A percentile compares a stretch with the other conserved stretches of the same genome.
Evolutionary conservation across 2,888 invertebrate genomes (phyloP).

Genomic region (Azorinus chamasolen): DNA sequence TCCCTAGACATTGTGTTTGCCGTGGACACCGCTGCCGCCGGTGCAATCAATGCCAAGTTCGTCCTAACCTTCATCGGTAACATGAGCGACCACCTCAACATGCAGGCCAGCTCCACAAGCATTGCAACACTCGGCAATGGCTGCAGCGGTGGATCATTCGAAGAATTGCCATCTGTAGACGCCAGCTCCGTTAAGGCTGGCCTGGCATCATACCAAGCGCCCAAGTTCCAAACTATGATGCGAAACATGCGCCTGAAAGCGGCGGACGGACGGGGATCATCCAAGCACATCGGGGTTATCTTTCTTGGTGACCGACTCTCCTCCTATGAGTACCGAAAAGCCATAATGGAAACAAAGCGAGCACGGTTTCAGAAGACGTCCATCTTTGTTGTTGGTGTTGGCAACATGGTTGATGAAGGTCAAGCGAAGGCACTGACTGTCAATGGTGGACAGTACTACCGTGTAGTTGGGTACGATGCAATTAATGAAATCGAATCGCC

Average conservation of each 20-base stretch:
- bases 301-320: constrained; percentile 51
- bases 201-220: constrained; percentile 26
- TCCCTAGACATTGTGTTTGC: constrained; percentile 58
- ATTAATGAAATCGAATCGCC: constrained; percentile 27
- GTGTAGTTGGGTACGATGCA: constrained; percentile 39
- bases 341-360: constrained; percentile 51
- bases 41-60: constrained; percentile 49
- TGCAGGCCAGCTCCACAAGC: constrained; percentile 28
- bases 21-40: constrained; percentile 60
- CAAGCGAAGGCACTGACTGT: constrained; percentile 48
- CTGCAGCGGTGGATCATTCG: constrained; percentile 34
- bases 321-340: constrained; percentile 36
- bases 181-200: constrained; percentile 31
- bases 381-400: constrained; percentile 69
- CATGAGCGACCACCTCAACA: constrained; percentile 56
- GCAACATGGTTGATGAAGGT: constrained; percentile 36
- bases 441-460: constrained; percentile 37
- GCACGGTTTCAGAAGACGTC: constrained; percentile 58
- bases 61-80: constrained; percentile 58
- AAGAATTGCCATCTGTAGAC: constrained; percentile 24
- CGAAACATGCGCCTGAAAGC: constrained; percentile 57
- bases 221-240: constrained; percentile 46
- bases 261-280: constrained; percentile 28
- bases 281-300: constrained; percentile 54
- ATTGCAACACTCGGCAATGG: constrained; percentile 52